These are phyloP conservation scores for Typhlichthys subterraneus DNA, from an alignment of 2,797 vertebrate species.

Conservation along the genomic window DNA sequence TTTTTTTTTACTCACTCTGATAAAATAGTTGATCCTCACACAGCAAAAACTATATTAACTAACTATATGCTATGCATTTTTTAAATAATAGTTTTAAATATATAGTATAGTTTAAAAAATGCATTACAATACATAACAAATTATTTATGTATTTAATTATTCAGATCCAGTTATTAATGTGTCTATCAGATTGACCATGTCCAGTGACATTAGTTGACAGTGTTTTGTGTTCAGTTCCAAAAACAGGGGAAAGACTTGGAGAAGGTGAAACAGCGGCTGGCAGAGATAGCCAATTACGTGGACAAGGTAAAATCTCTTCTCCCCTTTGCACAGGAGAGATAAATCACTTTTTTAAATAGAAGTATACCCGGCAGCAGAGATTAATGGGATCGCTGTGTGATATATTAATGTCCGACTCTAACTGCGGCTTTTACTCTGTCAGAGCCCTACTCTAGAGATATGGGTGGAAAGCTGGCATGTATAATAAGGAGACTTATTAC, in stretches of 20 bases:
- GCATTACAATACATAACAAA: too few relatives aligned
- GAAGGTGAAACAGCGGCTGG: constrained; percentile 93
- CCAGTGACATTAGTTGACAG: constrained; percentile 12
- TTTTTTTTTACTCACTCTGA: constrained; percentile 1
- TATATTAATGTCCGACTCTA: constrained; percentile 59
- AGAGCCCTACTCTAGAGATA: constrained; percentile 32
- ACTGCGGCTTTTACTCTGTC: constrained; percentile 56
- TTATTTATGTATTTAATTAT: too few relatives aligned
- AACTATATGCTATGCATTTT: constrained; percentile 14
- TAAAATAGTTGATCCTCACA: constrained; percentile 18
- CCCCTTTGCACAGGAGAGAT: constrained; percentile 5
- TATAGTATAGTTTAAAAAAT: constrained; percentile 2
- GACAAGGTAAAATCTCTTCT: constrained; percentile 87
- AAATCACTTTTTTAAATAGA: constrained; percentile 56
- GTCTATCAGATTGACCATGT: background rate
- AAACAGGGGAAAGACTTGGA: constrained; percentile 96
- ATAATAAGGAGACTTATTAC: constrained; percentile 33
- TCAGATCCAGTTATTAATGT: too few relatives aligned
- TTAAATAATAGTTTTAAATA: background rate
- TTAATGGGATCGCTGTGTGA: constrained; percentile 59
- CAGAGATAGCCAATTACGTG: constrained; percentile 97
- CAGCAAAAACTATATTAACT: constrained; percentile 4
- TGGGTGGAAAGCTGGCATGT: constrained; percentile 20
- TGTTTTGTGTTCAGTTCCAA: constrained; percentile 86
- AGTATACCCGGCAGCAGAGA: constrained; percentile 60